Evolutionary conservation across 2,113 vertebrate species (phyloP).

Genomic region (Rhagologus leucostigma): DNA sequence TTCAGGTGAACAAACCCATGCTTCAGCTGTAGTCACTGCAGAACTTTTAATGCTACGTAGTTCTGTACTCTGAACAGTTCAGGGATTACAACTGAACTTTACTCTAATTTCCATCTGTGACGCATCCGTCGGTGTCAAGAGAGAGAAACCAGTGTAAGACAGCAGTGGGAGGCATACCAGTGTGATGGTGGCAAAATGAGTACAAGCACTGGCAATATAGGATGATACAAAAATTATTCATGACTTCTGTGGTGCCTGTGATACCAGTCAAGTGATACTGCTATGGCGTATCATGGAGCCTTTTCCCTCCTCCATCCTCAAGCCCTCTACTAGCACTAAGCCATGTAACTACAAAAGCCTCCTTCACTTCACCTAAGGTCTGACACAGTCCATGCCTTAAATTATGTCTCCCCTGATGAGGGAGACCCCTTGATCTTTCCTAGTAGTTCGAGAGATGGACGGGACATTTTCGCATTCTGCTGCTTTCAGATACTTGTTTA

Average conservation of each 20-base stretch:
- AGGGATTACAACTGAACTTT: background rate
- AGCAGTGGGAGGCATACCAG: accelerated
- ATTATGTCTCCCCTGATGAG: too few species aligned
- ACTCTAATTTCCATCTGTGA: background rate
- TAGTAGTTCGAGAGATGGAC: too few species aligned
- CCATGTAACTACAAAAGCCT: background rate
- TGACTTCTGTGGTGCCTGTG: background rate
- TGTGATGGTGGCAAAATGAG: accelerated
- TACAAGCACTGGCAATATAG: background rate
- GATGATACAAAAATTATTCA: background rate
- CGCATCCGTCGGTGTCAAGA: background rate
- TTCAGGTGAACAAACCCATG: background rate
- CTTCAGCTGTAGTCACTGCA: background rate
- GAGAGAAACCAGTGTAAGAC: background rate
- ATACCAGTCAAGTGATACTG: background rate
- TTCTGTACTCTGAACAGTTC: background rate
- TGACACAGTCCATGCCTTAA: too few species aligned
- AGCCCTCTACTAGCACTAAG: background rate
- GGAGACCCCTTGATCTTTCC: too few species aligned
- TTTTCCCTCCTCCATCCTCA: background rate
- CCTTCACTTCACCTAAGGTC: background rate
- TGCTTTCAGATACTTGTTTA: too few species aligned
- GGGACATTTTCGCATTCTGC: too few species aligned
- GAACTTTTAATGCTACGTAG: accelerated
- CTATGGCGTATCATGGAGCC: background rate